A percentile compares a stretch with the other conserved stretches of the same genome.
These are phyloP conservation scores for Ptilonorhynchus violaceus DNA, from an alignment of 2,113 vertebrate genomes.

Conservation along the genomic window DNA sequence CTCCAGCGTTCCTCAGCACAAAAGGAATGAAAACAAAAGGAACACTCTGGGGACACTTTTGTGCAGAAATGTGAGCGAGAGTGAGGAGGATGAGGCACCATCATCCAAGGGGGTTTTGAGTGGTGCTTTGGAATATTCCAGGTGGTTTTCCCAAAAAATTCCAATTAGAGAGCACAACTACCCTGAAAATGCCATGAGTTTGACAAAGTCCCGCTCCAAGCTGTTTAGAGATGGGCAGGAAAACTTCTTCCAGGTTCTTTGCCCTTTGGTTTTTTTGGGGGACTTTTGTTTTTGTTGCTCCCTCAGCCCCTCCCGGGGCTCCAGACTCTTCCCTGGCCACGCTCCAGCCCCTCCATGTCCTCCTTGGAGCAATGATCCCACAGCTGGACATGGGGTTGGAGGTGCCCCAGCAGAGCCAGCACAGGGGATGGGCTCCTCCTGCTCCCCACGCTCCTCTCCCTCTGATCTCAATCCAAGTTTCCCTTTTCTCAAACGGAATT, in stretches of 20 bases:
- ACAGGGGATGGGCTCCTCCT: not conserved
- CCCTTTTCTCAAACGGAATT: not conserved
- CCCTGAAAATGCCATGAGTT: not conserved
- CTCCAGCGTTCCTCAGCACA: not conserved
- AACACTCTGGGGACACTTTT: not conserved
- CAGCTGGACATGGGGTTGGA: not conserved
- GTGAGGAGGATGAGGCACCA: not conserved
- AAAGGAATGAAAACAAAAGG: not conserved
- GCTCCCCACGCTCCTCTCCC: not conserved
- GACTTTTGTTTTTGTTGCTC: not conserved
- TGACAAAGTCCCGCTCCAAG: not conserved
- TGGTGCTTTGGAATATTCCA: not conserved
- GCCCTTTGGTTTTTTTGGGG: not conserved
- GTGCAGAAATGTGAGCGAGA: not conserved
- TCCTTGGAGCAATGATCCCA: not conserved
- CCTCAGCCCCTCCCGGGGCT: not conserved
- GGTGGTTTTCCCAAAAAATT: not conserved
- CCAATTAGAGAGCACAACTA: not conserved
- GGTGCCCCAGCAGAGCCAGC: not conserved
- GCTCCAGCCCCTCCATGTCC: not conserved
- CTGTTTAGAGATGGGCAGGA: not conserved
- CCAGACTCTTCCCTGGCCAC: too few relatives aligned
- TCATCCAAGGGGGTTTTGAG: not conserved
- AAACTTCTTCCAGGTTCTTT: not conserved
- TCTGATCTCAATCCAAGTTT: not conserved